phyloP scores from a whole-genome alignment of 1,140 invertebrate species.

The Drosophila mojavensis region DNA sequence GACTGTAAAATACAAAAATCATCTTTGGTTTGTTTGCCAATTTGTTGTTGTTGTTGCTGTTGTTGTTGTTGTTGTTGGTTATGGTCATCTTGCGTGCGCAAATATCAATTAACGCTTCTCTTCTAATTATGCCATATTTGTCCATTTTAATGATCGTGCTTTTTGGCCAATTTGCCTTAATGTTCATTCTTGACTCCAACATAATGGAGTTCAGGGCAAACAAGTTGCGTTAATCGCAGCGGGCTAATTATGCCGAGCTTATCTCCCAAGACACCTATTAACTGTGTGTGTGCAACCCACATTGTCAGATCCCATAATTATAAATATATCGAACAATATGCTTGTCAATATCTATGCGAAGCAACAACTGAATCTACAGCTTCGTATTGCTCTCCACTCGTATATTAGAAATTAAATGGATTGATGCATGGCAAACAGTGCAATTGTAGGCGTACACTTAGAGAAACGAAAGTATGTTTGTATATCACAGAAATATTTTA shows the following conservation, averaged over 20 bases:
- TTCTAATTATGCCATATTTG: conserved; percentile 55
- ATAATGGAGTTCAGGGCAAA: conserved; percentile 24
- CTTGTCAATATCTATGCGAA: conserved; percentile 27
- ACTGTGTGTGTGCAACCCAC: neutral
- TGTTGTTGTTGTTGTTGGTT: conserved; percentile 4
- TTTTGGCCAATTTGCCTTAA: conserved; percentile 1
- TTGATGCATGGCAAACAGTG: neutral
- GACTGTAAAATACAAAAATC: conserved; percentile 20
- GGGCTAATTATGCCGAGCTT: neutral
- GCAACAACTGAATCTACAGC: conserved; percentile 40
- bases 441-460: neutral
- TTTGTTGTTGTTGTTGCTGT: conserved; percentile 10
- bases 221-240: neutral
- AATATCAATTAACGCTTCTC: conserved; percentile 47
- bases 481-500: neutral
- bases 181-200: conserved; percentile 1
- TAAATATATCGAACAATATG: conserved; percentile 41
- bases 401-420: neutral
- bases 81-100: conserved; percentile 28
- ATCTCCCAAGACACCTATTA: neutral
- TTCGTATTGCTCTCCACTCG: neutral
- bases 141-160: conserved; percentile 19
- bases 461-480: neutral
- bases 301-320: neutral
- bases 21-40: conserved; percentile 40